Percentiles rank a stretch among this genome's conserved stretches.
phyloP scores from a whole-genome alignment of 2,113 vertebrate species.

The Donacobius atricapilla region DNA sequence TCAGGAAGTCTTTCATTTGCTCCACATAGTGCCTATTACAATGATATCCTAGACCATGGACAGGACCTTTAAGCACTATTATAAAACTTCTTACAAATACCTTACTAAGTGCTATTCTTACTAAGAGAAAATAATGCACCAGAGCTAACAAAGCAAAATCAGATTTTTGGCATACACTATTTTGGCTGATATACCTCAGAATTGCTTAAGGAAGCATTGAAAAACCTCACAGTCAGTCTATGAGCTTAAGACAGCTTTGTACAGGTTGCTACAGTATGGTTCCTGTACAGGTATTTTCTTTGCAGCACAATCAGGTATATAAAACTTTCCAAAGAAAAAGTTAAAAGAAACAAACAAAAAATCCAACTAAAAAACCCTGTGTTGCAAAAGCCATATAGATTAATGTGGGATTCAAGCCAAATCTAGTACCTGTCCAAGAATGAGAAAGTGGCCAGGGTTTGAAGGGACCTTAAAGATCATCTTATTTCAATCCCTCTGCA shows the following conservation, averaged over 20 bases:
- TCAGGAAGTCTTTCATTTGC: not conserved
- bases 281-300: not conserved
- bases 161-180: not conserved
- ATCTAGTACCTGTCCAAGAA: not conserved
- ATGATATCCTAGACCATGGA: fast-evolving
- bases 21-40: not conserved
- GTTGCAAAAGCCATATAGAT: not conserved
- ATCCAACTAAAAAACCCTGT: not conserved
- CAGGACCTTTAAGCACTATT: not conserved
- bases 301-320: not conserved
- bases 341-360: not conserved
- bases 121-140: not conserved
- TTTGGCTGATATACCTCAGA: not conserved
- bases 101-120: not conserved
- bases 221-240: not conserved
- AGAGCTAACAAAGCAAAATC: not conserved
- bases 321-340: not conserved
- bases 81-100: not conserved
- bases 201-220: not conserved
- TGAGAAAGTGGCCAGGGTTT: not conserved
- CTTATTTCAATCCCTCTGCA: not conserved
- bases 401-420: not conserved
- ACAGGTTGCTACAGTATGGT: not conserved
- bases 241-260: not conserved
- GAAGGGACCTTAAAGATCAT: not conserved